Conservation (phyloP, 1,140 invertebrate species). For the Arctopsyche grandis region DNA sequence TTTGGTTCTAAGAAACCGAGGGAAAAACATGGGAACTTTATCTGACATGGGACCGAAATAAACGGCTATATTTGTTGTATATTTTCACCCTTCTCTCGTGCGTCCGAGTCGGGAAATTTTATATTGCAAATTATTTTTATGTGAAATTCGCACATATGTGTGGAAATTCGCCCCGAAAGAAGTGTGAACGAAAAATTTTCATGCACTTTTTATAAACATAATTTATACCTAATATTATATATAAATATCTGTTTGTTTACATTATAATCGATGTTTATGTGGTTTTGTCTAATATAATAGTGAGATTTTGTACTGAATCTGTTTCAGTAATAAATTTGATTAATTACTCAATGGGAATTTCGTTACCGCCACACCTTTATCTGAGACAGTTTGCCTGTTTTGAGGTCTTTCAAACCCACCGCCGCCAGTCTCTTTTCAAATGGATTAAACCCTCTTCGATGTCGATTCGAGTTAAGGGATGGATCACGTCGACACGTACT, state of each 20-base stretch:
- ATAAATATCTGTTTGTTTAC: too few relatives aligned
- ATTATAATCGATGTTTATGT: too few relatives aligned
- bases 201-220: too few relatives aligned
- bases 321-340: too few relatives aligned
- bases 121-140: constrained; percentile 22
- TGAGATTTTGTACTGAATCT: too few relatives aligned
- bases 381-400: background rate
- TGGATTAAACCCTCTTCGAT: background rate
- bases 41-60: constrained; percentile 4
- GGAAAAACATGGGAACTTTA: constrained; percentile 23
- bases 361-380: background rate
- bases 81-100: background rate
- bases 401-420: background rate
- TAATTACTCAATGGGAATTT: too few relatives aligned
- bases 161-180: background rate
- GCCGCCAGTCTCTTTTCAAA: background rate
- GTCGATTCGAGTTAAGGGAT: too few relatives aligned
- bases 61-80: constrained; percentile 6
- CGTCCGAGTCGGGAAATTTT: constrained; percentile 6
- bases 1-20: background rate
- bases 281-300: too few relatives aligned
- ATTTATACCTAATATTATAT: too few relatives aligned
- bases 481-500: too few relatives aligned
- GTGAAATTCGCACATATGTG: background rate
- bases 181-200: too few relatives aligned